These are phyloP conservation scores for Cyaniris semiargus DNA, from an alignment of 2,888 invertebrate genomes.

Conservation along the genomic window DNA sequence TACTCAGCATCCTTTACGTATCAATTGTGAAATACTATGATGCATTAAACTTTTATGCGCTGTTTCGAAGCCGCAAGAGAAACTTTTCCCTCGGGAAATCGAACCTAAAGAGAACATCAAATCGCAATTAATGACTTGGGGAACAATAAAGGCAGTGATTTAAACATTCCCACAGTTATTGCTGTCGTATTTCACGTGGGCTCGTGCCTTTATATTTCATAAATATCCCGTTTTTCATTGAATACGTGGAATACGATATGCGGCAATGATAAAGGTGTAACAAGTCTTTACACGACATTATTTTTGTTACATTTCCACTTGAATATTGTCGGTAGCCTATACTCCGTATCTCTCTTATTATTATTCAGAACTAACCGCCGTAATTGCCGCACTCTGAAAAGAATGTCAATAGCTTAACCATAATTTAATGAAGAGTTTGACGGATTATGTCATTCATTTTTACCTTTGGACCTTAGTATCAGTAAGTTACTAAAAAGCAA, in stretches of 20 bases:
- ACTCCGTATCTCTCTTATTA: too few species aligned
- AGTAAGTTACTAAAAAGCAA: too few species aligned
- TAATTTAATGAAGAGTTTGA: too few species aligned
- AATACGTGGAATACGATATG: constrained; percentile 22
- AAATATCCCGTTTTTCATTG: constrained; percentile 10
- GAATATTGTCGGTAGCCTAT: neutral
- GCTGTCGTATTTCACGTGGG: constrained; percentile 22
- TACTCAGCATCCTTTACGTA: neutral
- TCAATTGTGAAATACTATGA: constrained; percentile 10
- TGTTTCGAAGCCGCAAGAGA: constrained; percentile 1
- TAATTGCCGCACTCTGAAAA: neutral
- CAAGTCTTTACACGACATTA: neutral
- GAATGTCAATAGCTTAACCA: too few species aligned
- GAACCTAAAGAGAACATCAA: constrained; percentile 32
- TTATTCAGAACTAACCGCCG: neutral
- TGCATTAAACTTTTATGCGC: constrained; percentile 27
- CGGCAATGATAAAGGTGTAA: neutral
- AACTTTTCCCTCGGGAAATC: constrained; percentile 28
- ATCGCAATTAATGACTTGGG: constrained; percentile 30
- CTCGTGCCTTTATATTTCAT: constrained; percentile 23
- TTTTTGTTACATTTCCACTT: neutral
- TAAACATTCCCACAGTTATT: constrained; percentile 30
- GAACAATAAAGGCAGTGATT: constrained; percentile 32
- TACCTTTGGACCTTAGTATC: too few species aligned
- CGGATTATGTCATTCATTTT: too few species aligned